Evolutionary conservation across 2,113 vertebrate species (phyloP).

Genomic region (Cisticola juncidis): DNA sequence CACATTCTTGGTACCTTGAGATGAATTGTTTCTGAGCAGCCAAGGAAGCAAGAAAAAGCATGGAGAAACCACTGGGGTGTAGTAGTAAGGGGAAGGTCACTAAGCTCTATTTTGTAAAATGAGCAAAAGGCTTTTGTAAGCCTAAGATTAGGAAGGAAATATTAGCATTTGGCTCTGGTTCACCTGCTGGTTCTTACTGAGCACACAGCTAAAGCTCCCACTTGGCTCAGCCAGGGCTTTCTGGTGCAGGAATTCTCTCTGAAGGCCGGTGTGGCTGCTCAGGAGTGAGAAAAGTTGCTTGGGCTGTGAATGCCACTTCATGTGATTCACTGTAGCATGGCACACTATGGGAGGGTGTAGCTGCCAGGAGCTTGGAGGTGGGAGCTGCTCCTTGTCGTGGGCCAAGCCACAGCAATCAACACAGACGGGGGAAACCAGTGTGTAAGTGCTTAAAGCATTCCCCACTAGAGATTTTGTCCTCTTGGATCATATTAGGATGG

Average conservation of each 20-base stretch:
- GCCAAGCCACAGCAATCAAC: background rate
- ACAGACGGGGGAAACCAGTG: background rate
- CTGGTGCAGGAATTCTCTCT: background rate
- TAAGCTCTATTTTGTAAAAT: background rate
- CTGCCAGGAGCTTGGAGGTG: background rate
- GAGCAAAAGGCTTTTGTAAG: background rate
- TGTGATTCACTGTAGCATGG: background rate
- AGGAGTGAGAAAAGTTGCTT: background rate
- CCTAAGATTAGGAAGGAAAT: background rate
- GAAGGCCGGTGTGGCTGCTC: background rate
- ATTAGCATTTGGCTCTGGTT: background rate
- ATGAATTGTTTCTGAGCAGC: background rate
- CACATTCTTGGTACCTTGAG: background rate
- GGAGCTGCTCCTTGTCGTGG: background rate
- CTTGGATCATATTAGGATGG: fast-evolving
- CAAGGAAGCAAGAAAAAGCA: background rate
- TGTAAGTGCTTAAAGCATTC: background rate
- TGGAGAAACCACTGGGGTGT: background rate
- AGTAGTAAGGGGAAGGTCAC: background rate
- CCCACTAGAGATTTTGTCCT: background rate
- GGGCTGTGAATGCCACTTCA: background rate
- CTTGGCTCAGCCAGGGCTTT: background rate
- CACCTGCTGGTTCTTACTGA: background rate
- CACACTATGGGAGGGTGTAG: background rate
- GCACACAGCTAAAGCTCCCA: background rate